Evolutionary conservation across 53 echinoderm and acorn worm species (phyloP).

Genomic region (Echinarachnius parma): DNA sequence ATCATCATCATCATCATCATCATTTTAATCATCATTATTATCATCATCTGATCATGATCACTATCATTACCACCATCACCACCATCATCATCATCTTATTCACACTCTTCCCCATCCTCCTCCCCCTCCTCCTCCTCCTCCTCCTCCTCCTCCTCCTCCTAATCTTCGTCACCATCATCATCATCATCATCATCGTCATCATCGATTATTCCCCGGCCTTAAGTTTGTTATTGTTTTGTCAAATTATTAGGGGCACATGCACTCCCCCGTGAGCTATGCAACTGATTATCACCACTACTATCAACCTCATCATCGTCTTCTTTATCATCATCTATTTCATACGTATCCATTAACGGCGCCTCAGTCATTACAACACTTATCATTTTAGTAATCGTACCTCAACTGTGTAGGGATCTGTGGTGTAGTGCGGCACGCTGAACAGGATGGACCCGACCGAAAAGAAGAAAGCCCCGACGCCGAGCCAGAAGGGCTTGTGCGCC

Average conservation of each 20-base stretch:
- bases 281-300: too few species aligned
- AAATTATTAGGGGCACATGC: too few species aligned
- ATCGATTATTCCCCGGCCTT: too few species aligned
- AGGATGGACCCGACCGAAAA: slow-evolving; percentile 71
- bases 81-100: slow-evolving; percentile 24
- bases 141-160: slow-evolving; percentile 8
- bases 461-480: slow-evolving; percentile 75
- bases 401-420: slow-evolving; percentile 53
- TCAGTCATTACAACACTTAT: neutral
- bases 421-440: slow-evolving; percentile 82
- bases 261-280: too few species aligned
- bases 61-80: slow-evolving; percentile 18
- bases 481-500: slow-evolving; percentile 81
- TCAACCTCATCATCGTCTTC: too few species aligned
- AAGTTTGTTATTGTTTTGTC: too few species aligned
- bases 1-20: slow-evolving; percentile 25
- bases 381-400: slow-evolving; percentile 46
- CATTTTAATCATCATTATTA: too few species aligned
- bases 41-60: slow-evolving; percentile 1
- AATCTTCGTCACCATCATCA: slow-evolving; percentile 16
- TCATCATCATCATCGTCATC: slow-evolving; percentile 21
- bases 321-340: too few species aligned
- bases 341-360: too few species aligned
- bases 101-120: too few species aligned
- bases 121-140: slow-evolving; percentile 12